A percentile compares a stretch with the other conserved stretches of the same genome.
These are phyloP conservation scores for Pseudomugil tenellus DNA, from an alignment of 2,797 vertebrate species.

Conservation along the genomic window DNA sequence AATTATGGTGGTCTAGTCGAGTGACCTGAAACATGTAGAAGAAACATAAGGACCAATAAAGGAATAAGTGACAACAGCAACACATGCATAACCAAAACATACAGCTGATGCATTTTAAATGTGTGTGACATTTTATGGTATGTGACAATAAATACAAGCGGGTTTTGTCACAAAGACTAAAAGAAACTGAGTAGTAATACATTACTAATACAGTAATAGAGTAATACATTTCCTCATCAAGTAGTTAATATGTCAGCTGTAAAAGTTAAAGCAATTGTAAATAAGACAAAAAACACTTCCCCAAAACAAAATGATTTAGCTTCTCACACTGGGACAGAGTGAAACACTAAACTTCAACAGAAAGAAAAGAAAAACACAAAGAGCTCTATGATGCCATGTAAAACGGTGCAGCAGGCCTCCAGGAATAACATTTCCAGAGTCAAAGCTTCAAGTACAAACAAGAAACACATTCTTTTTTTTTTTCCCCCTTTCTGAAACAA, in stretches of 20 bases:
- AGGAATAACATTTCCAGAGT: not conserved
- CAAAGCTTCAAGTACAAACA: not conserved
- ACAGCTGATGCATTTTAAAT: not conserved
- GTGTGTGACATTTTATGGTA: not conserved
- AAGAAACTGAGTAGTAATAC: not conserved
- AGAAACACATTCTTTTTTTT: too few relatives aligned
- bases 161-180: not conserved
- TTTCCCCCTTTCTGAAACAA: not conserved
- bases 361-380: not conserved
- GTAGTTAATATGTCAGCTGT: not conserved
- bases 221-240: not conserved
- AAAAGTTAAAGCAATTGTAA: too few relatives aligned
- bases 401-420: not conserved
- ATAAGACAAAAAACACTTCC: not conserved
- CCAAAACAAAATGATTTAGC: not conserved
- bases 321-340: not conserved
- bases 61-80: not conserved
- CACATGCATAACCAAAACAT: not conserved
- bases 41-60: not conserved
- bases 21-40: not conserved
- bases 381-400: not conserved
- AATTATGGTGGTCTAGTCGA: not conserved
- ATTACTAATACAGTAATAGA: too few relatives aligned
- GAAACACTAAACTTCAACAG: not conserved
- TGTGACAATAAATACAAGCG: not conserved